Evolutionary conservation across 2,113 vertebrate genomes (phyloP), one percentile per base, ranked within the genome.

Genomic region (Mellivora capensis): DNA sequence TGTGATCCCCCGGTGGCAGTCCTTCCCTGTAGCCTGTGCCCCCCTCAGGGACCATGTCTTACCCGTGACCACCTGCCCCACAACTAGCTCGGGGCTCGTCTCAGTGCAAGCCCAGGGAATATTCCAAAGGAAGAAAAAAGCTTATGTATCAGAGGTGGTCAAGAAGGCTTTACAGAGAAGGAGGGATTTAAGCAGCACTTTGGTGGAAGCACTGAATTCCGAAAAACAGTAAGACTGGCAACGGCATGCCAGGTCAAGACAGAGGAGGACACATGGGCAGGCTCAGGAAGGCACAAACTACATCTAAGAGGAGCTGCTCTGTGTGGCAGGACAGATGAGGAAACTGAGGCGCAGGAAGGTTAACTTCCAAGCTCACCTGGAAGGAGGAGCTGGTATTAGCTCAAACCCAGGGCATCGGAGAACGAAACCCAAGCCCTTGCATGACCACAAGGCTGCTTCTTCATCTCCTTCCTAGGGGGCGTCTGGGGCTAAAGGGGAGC

Each of bases 291-390:
- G 52, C 77, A 86, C 11, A 4, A 7, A 7, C 31, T 12, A n/a
- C 3, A 10, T 15, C 85, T 21, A 17, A 49, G 6, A 57, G 18
- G 61, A 72, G 31, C 1, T 17, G 61, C 13, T 71, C 39, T 25
- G 59, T 49, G 39, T 27, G 42, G 21, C 5, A 42, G 39, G 44
- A 67, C 14, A 90, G 87, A 69, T 21, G 59, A 64, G 39, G 64
- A 85, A 77, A 61, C 17, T 0, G 57, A 69, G 79, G 44, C 34
- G 23, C 44, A 74, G 39, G 67, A 81, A 93, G 59, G 71, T 15
- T 39, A 84, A 77, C 71, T 69, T 77, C 44, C 47, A 59, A 91
- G 42, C 42, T 83, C 42, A n/a, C 84, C 91, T 85, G 25, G 79
- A 29, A 84, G 62, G 54, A 29, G 39, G 3, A 37, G n/a, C 54